phyloP scores from a whole-genome alignment of 2,797 vertebrate genomes.

The Myotis findleyi region DNA sequence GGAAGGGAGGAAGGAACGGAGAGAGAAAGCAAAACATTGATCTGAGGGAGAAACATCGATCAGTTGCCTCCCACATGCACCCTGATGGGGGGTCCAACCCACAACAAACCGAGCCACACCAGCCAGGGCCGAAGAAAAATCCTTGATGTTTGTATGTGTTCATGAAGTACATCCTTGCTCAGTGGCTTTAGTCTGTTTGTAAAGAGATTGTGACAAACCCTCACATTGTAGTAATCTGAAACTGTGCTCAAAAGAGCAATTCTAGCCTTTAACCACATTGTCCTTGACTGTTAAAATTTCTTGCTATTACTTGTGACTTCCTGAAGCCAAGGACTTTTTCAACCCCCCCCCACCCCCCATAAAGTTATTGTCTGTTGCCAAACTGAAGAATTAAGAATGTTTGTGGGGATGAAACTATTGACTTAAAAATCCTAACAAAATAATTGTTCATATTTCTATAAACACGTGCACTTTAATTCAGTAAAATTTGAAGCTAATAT shows the following conservation, averaged over 20 bases:
- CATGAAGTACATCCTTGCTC: neutral
- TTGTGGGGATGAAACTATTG: neutral
- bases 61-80: too few relatives aligned
- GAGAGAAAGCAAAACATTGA: too few relatives aligned
- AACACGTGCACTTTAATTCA: neutral
- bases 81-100: too few relatives aligned
- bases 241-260: neutral
- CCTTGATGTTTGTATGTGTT: neutral
- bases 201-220: neutral
- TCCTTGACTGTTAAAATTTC: neutral
- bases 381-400: neutral
- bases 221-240: neutral
- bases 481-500: neutral
- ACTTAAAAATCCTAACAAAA: neutral
- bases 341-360: neutral
- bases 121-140: neutral
- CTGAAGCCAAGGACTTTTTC: conserved; percentile 34
- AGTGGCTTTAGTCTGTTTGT: neutral
- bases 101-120: too few relatives aligned
- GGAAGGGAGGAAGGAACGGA: too few relatives aligned
- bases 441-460: neutral
- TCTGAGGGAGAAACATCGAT: too few relatives aligned
- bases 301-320: neutral
- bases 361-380: neutral
- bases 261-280: neutral